Evolutionary conservation across 2,888 invertebrate species (phyloP).

Genomic region (Mamestra brassicae): DNA sequence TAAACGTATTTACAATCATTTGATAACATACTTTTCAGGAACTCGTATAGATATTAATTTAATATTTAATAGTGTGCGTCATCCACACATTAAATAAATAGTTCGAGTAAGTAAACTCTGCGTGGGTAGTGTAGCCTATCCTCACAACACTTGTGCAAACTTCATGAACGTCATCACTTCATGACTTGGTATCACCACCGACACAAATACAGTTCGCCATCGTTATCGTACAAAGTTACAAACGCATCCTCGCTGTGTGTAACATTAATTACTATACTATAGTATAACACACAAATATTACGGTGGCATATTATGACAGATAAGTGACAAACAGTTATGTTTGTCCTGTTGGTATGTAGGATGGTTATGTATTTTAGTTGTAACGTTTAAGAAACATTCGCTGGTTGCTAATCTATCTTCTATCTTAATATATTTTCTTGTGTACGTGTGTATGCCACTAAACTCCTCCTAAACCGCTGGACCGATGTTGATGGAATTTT

Average conservation of each 20-base stretch:
- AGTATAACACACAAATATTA: conserved; percentile 17
- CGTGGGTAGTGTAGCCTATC: conserved; percentile 24
- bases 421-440: neutral
- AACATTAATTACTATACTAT: conserved; percentile 33
- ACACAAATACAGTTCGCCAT: conserved; percentile 12
- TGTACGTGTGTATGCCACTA: too few relatives aligned
- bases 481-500: too few relatives aligned
- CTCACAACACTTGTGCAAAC: conserved; percentile 51
- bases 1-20: neutral
- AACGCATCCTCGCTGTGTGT: conserved; percentile 24
- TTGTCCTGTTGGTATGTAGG: conserved; percentile 11
- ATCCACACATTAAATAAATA: conserved; percentile 15
- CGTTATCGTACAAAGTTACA: conserved; percentile 30
- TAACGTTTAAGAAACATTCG: conserved; percentile 1
- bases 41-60: conserved; percentile 6
- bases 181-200: conserved; percentile 2
- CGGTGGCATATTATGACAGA: conserved; percentile 2
- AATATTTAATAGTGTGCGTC: neutral
- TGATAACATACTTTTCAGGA: conserved; percentile 1
- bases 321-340: conserved; percentile 29
- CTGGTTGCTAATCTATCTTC: neutral
- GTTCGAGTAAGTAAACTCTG: neutral
- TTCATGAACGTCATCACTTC: conserved; percentile 17
- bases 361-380: conserved; percentile 12
- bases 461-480: too few relatives aligned